Percentiles rank a stretch among this genome's conserved stretches.
Conservation (phyloP, 2,888 invertebrate genomes). For the Iselma pallidipennis region DNA sequence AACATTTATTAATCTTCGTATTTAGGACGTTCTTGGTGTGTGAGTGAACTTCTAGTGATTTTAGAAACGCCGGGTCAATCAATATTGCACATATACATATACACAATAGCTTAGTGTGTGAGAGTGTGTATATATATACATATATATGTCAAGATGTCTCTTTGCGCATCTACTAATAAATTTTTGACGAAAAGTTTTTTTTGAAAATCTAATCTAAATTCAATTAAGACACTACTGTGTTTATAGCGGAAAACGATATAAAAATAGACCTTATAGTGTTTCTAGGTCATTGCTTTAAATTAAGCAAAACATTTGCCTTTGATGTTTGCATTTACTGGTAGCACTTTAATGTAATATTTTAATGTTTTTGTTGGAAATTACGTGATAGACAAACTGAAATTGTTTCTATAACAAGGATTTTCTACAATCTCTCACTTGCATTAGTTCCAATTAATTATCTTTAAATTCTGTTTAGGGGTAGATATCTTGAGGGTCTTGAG, state of each 20-base stretch:
- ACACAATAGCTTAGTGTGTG: too few relatives aligned
- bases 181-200: too few relatives aligned
- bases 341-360: neutral
- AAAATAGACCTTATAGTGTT: neutral
- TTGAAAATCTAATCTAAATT: too few relatives aligned
- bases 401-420: neutral
- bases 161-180: neutral
- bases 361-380: too few relatives aligned
- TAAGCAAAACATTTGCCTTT: neutral
- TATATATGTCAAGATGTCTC: neutral
- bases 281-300: neutral
- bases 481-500: too few relatives aligned
- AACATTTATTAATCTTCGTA: constrained; percentile 29
- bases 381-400: neutral
- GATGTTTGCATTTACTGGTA: neutral
- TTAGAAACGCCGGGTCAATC: constrained; percentile 27
- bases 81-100: constrained; percentile 10
- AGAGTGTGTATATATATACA: too few relatives aligned
- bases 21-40: constrained; percentile 39
- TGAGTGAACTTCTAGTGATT: constrained; percentile 27
- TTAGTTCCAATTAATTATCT: too few relatives aligned
- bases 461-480: too few relatives aligned
- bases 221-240: too few relatives aligned
- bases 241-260: neutral
- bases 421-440: neutral